These are phyloP conservation scores for Drosophila fungiperda DNA, from an alignment of 2,888 invertebrate genomes.

Conservation along the genomic window DNA sequence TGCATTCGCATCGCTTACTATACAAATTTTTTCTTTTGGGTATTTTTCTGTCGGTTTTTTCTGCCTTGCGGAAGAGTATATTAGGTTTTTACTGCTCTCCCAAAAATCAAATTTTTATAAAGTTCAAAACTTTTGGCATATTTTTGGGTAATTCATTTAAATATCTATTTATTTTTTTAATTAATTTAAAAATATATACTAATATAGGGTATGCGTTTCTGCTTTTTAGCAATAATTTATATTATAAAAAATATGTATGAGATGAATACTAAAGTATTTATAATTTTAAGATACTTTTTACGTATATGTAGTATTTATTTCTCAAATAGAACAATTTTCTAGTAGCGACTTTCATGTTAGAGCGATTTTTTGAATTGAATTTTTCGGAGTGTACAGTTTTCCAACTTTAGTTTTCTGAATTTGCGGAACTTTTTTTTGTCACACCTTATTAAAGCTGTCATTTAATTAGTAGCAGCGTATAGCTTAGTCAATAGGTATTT, in stretches of 20 bases:
- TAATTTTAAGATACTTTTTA: not conserved
- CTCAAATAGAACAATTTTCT: not conserved
- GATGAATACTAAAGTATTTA: not conserved
- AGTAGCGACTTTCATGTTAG: not conserved
- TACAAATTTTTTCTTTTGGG: slow-evolving; percentile 6
- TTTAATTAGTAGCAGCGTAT: not conserved
- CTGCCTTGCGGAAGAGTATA: not conserved
- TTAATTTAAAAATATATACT: not conserved
- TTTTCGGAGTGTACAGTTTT: not conserved
- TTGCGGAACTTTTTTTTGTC: not conserved
- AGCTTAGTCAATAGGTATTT: not conserved
- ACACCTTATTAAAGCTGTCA: not conserved
- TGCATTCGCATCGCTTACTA: slow-evolving; percentile 37
- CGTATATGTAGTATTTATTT: not conserved
- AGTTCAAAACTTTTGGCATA: not conserved
- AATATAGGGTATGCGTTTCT: not conserved
- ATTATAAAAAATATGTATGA: not conserved
- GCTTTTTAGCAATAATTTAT: not conserved
- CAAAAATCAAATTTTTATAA: not conserved
- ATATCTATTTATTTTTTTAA: too few species aligned
- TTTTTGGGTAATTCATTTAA: not conserved
- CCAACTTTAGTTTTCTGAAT: not conserved
- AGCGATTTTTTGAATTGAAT: too few species aligned
- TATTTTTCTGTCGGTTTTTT: not conserved
- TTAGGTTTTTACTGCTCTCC: not conserved